Conservation (phyloP, 2,797 vertebrate genomes). For the Anguilla marmorata region DNA sequence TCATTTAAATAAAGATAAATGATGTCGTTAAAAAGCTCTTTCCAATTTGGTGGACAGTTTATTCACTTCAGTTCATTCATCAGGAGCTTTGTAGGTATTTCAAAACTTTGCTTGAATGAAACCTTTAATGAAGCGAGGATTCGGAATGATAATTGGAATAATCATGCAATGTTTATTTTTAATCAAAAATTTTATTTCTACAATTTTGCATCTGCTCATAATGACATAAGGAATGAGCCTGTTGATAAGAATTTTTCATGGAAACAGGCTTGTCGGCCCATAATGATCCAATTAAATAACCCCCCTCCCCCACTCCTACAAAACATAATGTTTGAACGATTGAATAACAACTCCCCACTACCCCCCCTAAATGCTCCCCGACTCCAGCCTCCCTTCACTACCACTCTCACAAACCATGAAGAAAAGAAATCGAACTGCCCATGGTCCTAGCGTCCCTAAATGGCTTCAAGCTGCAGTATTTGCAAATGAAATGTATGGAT, state of each 20-base stretch:
- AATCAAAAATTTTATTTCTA: neutral
- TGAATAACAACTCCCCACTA: too few species aligned
- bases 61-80: constrained; percentile 22
- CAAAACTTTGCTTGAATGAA: neutral
- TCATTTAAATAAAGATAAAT: constrained; percentile 27
- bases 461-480: too few species aligned
- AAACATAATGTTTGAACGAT: too few species aligned
- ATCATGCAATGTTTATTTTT: constrained; percentile 3
- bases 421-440: too few species aligned
- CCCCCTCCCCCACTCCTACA: too few species aligned
- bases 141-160: neutral
- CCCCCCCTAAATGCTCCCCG: neutral
- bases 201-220: neutral
- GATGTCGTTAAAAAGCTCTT: neutral
- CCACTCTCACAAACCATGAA: too few species aligned
- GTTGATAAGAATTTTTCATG: neutral
- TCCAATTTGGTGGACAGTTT: constrained; percentile 8
- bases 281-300: too few species aligned
- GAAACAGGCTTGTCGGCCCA: neutral
- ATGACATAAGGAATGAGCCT: neutral
- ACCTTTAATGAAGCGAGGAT: constrained; percentile 10
- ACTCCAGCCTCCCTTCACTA: too few species aligned
- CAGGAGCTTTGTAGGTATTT: constrained; percentile 12
- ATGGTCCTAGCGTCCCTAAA: too few species aligned
- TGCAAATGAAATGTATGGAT: too few species aligned